Percentiles rank a stretch among this genome's conserved stretches.
These are phyloP conservation scores for Barbus barbus DNA, from an alignment of 2,113 vertebrate genomes.

Conservation along the genomic window DNA sequence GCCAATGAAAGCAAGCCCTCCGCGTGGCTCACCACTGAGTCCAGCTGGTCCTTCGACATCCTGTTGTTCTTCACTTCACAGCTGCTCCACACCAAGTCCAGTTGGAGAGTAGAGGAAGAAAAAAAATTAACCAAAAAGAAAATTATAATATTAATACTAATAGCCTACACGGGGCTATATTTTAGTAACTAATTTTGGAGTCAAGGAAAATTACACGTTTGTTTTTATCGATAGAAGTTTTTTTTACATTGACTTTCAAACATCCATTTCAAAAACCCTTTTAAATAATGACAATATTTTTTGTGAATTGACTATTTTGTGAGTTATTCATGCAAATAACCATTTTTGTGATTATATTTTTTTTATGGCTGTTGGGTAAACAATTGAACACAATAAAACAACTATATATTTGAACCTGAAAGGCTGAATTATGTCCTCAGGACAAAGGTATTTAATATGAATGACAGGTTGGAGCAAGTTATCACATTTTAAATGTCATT, in stretches of 20 bases:
- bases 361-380: background rate
- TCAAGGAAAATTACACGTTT: background rate
- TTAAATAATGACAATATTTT: background rate
- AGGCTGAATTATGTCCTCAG: background rate
- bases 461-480: too few species aligned
- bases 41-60: slow-evolving; percentile 61
- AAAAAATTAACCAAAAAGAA: background rate
- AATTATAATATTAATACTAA: background rate
- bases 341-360: background rate
- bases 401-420: background rate
- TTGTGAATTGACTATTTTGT: background rate
- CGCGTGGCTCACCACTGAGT: slow-evolving; percentile 53
- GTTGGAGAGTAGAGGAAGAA: background rate
- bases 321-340: background rate
- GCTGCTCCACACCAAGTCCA: background rate
- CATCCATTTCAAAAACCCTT: background rate
- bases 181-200: background rate
- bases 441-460: background rate
- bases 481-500: background rate
- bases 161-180: background rate
- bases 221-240: background rate
- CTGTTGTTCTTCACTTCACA: slow-evolving; percentile 24
- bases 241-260: background rate
- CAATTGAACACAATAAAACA: background rate
- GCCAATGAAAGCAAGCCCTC: slow-evolving; percentile 56